Evolutionary conservation across 2,113 vertebrate genomes (phyloP), one percentile per base, ranked within the genome.

Genomic region (Microtus richardsoni): DNA sequence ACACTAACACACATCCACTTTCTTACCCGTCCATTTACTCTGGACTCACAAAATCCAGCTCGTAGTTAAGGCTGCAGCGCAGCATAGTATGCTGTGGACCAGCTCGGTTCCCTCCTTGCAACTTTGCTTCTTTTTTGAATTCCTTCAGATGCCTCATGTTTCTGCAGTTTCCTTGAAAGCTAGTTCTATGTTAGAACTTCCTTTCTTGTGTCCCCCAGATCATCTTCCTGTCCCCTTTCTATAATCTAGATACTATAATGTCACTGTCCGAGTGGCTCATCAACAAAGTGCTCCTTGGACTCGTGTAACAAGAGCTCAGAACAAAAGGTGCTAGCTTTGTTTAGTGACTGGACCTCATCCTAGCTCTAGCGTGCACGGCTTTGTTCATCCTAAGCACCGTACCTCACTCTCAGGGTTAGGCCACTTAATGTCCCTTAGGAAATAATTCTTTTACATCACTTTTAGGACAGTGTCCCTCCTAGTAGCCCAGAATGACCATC

Each of bases 161-260:
- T 71, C 30, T 71, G 10, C 21, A 22, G 39, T 93, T 33, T 41
- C 52, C 75, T 60, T 68, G 54, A 94, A 94, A 93, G 24, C 47
- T 64, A 85, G 13, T 75, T 93, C 62, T 89, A 58, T 62, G 85
- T 96, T 89, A 77, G 60, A 3, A 91, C 33, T 88, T 95, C 39
- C 60, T 74, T 89, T 91, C 41, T 74, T 93, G 44, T 93, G 90
- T 83, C 66, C 85, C 36, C 16, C 39, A 88, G 44, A 39, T 87
- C 26, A 79, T 71, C 39, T 30, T 89, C 54, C 21, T 82, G 79
- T 39, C 26, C 16, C 17, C n/a, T 83, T 60, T 30, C n/a, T 95
- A 74, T n/a, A 75, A n/a, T 64, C 39, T 33, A 82, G 62, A 92
- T 60, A 94, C 39, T 28, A 79, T 22, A 89, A 22, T 79, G 79